phyloP scores from a whole-genome alignment of 2,113 vertebrate genomes.

The Microtus pennsylvanicus region DNA sequence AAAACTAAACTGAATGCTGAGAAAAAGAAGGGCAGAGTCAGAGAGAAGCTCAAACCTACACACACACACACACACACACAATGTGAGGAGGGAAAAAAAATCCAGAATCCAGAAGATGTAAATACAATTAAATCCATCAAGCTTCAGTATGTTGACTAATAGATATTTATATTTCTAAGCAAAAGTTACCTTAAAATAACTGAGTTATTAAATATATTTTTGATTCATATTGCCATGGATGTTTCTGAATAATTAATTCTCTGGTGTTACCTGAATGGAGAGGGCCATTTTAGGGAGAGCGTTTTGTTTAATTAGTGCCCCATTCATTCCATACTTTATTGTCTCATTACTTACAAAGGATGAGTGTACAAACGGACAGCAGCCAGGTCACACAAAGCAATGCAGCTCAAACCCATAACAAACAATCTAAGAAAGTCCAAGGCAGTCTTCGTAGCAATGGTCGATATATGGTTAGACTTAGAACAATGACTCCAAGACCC shows the following conservation, averaged over 20 bases:
- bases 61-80: background rate
- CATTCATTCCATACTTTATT: background rate
- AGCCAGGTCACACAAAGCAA: background rate
- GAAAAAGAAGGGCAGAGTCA: no score
- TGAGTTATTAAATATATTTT: background rate
- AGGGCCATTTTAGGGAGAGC: background rate
- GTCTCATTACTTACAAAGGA: background rate
- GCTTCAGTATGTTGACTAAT: background rate
- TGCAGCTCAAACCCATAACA: background rate
- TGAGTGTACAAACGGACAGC: background rate
- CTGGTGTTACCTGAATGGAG: background rate
- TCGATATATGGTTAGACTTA: background rate
- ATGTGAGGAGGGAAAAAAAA: background rate
- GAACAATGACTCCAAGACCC: background rate
- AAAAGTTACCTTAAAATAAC: background rate
- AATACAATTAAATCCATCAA: background rate
- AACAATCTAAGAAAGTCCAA: background rate
- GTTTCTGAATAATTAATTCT: background rate
- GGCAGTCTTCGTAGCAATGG: background rate
- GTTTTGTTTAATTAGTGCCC: background rate
- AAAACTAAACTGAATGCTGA: no score
- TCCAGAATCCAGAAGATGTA: background rate
- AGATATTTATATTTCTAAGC: constrained; percentile 16
- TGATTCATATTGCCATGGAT: background rate
- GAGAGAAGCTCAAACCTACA: background rate